These are phyloP conservation scores for Anisognathus igniventris DNA, from an alignment of 2,797 vertebrate genomes.

Conservation along the genomic window DNA sequence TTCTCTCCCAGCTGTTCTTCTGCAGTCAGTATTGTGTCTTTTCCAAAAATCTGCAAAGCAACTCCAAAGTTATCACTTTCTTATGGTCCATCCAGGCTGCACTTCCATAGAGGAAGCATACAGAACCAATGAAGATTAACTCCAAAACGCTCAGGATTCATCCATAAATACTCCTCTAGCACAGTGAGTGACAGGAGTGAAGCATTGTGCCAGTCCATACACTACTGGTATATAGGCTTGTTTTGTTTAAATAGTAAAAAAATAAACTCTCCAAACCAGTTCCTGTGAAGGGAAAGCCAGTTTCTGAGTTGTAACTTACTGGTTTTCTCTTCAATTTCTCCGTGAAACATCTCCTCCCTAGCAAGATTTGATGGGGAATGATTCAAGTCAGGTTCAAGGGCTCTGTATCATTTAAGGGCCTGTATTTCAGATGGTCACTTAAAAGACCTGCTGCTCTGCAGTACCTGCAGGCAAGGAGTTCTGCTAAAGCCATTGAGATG, in stretches of 20 bases:
- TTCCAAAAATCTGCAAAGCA: not conserved
- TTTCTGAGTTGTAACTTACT: not conserved
- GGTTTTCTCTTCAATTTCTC: not conserved
- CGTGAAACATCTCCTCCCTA: not conserved
- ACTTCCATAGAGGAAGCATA: not conserved
- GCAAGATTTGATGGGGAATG: not conserved
- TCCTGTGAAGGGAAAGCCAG: not conserved
- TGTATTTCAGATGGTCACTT: not conserved
- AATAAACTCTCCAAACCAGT: not conserved
- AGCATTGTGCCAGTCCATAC: not conserved
- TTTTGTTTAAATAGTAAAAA: not conserved
- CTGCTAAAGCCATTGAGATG: not conserved
- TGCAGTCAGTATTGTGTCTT: not conserved
- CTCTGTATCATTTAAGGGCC: not conserved
- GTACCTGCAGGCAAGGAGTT: accelerated
- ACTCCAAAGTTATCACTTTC: not conserved
- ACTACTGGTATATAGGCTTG: not conserved
- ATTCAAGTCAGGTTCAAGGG: not conserved
- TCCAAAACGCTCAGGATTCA: not conserved
- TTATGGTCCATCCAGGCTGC: not conserved
- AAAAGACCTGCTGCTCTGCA: not conserved
- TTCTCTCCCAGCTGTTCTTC: not conserved
- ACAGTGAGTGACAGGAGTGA: not conserved
- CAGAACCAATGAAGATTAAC: not conserved
- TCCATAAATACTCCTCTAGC: not conserved